A percentile compares a stretch with the other conserved stretches of the same genome.
phyloP scores from a whole-genome alignment of 2,888 invertebrate species.

The Junonia oenone region DNA sequence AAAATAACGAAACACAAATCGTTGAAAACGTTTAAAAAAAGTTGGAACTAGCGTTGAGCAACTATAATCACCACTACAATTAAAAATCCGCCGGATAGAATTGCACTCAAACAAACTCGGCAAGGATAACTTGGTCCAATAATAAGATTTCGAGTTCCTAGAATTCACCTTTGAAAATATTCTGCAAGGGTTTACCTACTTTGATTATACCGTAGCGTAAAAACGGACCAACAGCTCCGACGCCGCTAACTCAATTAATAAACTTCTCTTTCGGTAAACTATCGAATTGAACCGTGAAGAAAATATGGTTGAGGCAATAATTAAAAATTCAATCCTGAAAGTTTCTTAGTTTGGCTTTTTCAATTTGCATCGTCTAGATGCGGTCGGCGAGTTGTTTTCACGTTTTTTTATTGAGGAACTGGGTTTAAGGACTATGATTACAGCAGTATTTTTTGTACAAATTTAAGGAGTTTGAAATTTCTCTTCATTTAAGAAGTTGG shows the following conservation, averaged over 20 bases:
- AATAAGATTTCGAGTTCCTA: constrained; percentile 31
- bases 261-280: constrained; percentile 45
- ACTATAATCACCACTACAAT: constrained; percentile 36
- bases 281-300: constrained; percentile 34
- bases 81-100: constrained; percentile 30
- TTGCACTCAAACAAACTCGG: constrained; percentile 32
- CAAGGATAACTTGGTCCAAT: constrained; percentile 31
- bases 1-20: constrained; percentile 11
- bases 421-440: not conserved
- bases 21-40: constrained; percentile 22
- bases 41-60: constrained; percentile 22
- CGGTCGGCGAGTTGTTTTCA: not conserved
- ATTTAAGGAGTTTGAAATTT: not conserved
- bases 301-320: constrained; percentile 25
- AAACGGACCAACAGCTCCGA: constrained; percentile 53
- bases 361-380: constrained; percentile 20
- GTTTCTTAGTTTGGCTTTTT: constrained; percentile 21
- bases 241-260: constrained; percentile 60
- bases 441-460: not conserved
- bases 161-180: constrained; percentile 46
- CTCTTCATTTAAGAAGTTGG: not conserved
- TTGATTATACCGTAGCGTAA: constrained; percentile 56
- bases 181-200: constrained; percentile 44
- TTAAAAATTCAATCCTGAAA: constrained; percentile 24
- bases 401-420: not conserved